These are phyloP conservation scores for Chelon labrosus DNA, from an alignment of 2,797 vertebrate species.

Conservation along the genomic window DNA sequence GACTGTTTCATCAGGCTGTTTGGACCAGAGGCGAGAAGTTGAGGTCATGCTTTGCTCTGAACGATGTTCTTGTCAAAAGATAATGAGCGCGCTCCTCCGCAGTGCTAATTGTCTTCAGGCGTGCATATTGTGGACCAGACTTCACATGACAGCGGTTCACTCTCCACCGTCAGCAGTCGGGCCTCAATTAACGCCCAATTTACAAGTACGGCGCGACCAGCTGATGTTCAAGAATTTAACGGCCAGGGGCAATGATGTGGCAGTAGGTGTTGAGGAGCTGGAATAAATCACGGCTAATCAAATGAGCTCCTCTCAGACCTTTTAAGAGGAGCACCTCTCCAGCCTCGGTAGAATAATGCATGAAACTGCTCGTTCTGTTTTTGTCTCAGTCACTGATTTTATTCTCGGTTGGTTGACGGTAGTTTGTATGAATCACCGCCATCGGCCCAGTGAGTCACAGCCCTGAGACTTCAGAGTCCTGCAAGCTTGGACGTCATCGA, in stretches of 20 bases:
- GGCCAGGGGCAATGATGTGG: conserved; percentile 16
- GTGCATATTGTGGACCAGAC: conserved; percentile 18
- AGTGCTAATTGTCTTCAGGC: conserved; percentile 46
- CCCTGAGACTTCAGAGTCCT: too few relatives aligned
- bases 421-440: too few relatives aligned
- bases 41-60: conserved; percentile 39
- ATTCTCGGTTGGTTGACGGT: background rate
- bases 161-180: conserved; percentile 20
- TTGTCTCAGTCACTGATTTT: conserved; percentile 14
- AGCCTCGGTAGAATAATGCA: conserved; percentile 1
- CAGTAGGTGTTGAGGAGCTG: conserved; percentile 30
- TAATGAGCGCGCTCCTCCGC: conserved; percentile 48
- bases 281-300: conserved; percentile 38
- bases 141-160: conserved; percentile 16
- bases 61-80: conserved; percentile 42
- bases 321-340: conserved; percentile 17
- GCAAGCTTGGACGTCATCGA: too few relatives aligned
- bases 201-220: conserved; percentile 18
- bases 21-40: conserved; percentile 23
- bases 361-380: background rate
- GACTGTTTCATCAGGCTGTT: conserved; percentile 7
- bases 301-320: conserved; percentile 34
- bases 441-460: too few relatives aligned
- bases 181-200: conserved; percentile 38
- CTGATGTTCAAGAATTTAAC: conserved; percentile 49